Base-by-base conservation (phyloP, 2,113 vertebrate genomes). In the Phainopepla nitens region DNA sequence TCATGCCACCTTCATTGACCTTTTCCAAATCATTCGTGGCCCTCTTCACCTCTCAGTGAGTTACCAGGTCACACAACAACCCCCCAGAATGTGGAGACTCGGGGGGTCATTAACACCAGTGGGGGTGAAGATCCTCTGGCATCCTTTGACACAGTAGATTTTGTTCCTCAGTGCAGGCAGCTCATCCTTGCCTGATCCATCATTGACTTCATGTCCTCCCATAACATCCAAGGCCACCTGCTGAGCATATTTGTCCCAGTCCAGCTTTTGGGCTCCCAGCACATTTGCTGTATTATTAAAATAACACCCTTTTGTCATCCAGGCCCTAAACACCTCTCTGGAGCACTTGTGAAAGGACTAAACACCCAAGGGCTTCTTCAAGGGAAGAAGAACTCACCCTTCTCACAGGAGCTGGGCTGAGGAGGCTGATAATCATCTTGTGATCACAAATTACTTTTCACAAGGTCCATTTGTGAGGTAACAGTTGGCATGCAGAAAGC, bases 381-480 rank as follows among this genome's bases (percentile, higher is more conserved):
- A 61, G 69, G 56, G 89, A 93, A 89, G 93, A 87, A 89, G 77
- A 90, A 86, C 88, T 71, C 19, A 0, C 14, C 7, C 77, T 81
- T 19, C 87, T 89, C 45, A 70, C 82, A 64, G 71, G 58, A 91
- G 96, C 94, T 96, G 33, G 12, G 65, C 50, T 2, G 61, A 94
- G 77, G 90, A 96, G 71, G 71, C 70, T 82, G 94, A 94, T 88
- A 92, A 95, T 96, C 90, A 96, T 89, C 89, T 96, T 42, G n/a
- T 73, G 89, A 91, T 88, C 95, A 86, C 87, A 96, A 90, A 96
- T 94, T 95, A 70, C 93, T 90, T 79, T 70, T 96, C 75, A 53
- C 66, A 79, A 93, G 91, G 80, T 93, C 86, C 94, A 86, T 94
- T 94, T 95, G 95, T 96, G 91, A 96, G 86, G 92, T 89, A 96